A percentile compares a stretch with the other conserved stretches of the same genome.
Conservation (phyloP, 2,113 vertebrate species). For the Dolichotis patagonum region DNA sequence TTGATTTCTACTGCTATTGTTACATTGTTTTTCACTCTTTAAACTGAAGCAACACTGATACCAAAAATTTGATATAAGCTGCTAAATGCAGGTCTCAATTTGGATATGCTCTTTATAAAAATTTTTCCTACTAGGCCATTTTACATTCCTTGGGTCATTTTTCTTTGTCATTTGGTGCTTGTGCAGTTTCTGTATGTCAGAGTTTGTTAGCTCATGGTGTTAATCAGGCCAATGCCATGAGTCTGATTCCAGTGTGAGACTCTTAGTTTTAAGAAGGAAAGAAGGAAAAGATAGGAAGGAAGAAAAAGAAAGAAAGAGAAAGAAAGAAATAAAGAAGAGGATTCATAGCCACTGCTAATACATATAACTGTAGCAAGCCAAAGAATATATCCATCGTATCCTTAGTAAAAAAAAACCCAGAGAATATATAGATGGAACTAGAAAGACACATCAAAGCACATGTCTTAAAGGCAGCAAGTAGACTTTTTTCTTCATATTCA, state of each 20-base stretch:
- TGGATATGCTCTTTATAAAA: constrained; percentile 65
- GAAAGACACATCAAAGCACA: neutral
- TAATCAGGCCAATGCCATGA: constrained; percentile 69
- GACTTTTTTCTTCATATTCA: neutral
- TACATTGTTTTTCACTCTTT: constrained; percentile 30
- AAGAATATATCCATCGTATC: neutral
- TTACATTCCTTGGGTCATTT: neutral
- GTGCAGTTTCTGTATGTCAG: constrained; percentile 49
- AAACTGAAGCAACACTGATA: neutral
- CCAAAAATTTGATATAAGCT: constrained; percentile 55
- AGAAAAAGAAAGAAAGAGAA: too few relatives aligned
- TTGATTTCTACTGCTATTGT: constrained; percentile 40
- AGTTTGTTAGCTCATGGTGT: constrained; percentile 33
- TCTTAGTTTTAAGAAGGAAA: constrained; percentile 15
- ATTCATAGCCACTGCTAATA: neutral
- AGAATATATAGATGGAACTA: neutral
- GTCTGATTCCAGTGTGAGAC: neutral
- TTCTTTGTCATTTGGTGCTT: constrained; percentile 64
- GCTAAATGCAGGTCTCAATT: constrained; percentile 57
- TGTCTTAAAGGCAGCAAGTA: neutral
- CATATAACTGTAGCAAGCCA: neutral
- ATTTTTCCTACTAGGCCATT: constrained; percentile 26
- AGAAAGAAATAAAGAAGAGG: too few relatives aligned
- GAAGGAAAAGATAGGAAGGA: too few relatives aligned
- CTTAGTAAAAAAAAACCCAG: constrained; percentile 28